These are phyloP conservation scores for Ophioderma brevispina DNA, from an alignment of 35 echinoderm and acorn worm species.

Conservation along the genomic window DNA sequence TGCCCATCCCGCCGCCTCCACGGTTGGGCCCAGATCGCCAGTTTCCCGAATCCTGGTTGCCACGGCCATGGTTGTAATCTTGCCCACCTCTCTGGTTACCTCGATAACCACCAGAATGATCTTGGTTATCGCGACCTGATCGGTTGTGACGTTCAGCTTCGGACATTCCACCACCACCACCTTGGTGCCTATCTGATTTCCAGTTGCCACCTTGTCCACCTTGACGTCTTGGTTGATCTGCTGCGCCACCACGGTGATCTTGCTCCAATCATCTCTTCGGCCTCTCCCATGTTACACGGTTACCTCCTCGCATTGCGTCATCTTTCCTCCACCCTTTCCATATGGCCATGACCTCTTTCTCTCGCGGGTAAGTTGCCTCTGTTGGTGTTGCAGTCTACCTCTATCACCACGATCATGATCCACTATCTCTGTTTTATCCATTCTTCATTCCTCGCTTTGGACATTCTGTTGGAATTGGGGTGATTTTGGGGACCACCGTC, in stretches of 20 bases:
- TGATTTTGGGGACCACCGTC: neutral
- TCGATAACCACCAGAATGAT: neutral
- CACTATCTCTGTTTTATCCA: neutral
- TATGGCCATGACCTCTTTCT: constrained; percentile 2
- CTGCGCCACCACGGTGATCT: neutral
- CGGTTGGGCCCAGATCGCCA: constrained; percentile 16
- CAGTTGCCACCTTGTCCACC: neutral
- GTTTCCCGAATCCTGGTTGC: neutral
- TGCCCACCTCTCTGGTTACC: neutral
- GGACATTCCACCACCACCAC: neutral
- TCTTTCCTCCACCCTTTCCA: constrained; percentile 11
- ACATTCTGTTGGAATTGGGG: neutral
- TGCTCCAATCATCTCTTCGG: constrained; percentile 19
- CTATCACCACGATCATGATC: constrained; percentile 37
- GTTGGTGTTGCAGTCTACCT: constrained; percentile 22
- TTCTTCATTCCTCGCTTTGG: neutral
- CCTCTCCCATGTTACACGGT: neutral
- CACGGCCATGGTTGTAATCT: neutral
- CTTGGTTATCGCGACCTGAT: neutral
- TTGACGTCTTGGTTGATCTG: constrained; percentile 10
- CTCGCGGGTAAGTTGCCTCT: neutral
- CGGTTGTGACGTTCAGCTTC: neutral
- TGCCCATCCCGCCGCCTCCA: neutral
- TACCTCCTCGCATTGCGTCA: neutral
- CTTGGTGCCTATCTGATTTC: neutral